A percentile compares a stretch with the other conserved stretches of the same genome.
These are phyloP conservation scores for Athene noctua DNA, from an alignment of 2,113 vertebrate genomes.

Conservation along the genomic window DNA sequence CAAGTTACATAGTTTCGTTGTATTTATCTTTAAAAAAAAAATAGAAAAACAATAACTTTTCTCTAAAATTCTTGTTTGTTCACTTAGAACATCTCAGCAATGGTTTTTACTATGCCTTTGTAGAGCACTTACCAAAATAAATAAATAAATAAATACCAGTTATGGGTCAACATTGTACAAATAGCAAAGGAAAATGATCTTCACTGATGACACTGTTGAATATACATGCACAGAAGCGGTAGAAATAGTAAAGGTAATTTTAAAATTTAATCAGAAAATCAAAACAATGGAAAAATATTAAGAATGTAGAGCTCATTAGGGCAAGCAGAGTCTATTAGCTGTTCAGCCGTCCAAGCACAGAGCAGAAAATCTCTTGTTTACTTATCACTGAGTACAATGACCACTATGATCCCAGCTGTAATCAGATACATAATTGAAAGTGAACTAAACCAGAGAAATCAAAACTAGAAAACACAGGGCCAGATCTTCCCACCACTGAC, in stretches of 20 bases:
- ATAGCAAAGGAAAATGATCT: not conserved
- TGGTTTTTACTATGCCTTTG: not conserved
- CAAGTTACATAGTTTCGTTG: not conserved
- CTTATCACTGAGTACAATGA: conserved; percentile 24
- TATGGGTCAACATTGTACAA: not conserved
- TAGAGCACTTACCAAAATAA: not conserved
- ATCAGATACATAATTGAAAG: not conserved
- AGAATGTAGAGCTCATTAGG: not conserved
- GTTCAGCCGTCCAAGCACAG: not conserved
- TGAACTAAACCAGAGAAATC: conserved; percentile 24
- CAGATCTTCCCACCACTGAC: not conserved
- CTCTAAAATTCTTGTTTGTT: not conserved
- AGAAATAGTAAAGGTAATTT: conserved; percentile 12
- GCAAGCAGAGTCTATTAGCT: conserved; percentile 15
- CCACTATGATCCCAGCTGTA: conserved; percentile 3
- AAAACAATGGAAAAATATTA: conserved; percentile 34
- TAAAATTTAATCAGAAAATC: conserved; percentile 51
- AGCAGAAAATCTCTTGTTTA: conserved; percentile 27
- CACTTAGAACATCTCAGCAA: not conserved
- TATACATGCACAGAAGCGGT: not conserved
- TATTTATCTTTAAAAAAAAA: not conserved
- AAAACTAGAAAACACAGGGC: not conserved
- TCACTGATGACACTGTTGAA: not conserved
- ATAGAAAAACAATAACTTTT: not conserved
- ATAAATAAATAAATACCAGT: not conserved